phyloP scores from a whole-genome alignment of 2,113 vertebrate species.

The Chloroceryle aenea region DNA sequence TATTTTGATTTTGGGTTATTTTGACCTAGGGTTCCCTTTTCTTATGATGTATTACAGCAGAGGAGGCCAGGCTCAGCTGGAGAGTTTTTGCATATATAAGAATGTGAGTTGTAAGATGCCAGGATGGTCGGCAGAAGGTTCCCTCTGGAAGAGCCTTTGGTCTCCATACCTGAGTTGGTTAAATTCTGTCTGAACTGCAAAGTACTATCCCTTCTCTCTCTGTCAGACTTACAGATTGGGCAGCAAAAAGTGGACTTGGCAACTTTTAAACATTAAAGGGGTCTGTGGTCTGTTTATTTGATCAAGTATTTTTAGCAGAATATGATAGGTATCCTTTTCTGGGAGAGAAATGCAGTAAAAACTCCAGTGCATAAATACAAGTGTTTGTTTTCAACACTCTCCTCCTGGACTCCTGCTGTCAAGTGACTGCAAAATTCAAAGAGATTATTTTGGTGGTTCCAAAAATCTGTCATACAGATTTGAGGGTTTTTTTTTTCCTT shows the following conservation, averaged over 20 bases:
- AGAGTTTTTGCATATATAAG: not conserved
- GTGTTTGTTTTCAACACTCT: slow-evolving; percentile 33
- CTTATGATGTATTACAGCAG: not conserved
- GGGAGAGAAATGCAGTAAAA: not conserved
- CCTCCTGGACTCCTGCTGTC: slow-evolving; percentile 30
- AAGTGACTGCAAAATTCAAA: slow-evolving; percentile 40
- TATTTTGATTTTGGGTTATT: not conserved
- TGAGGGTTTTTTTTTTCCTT: slow-evolving; percentile 5
- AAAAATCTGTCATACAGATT: slow-evolving; percentile 50
- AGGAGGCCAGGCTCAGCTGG: not conserved
- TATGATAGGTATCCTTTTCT: not conserved
- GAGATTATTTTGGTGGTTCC: not conserved
- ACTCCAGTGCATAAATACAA: slow-evolving; percentile 19
- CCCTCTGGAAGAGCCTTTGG: not conserved
- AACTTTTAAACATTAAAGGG: not conserved
- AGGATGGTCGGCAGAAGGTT: not conserved
- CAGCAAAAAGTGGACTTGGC: not conserved
- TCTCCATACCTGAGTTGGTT: not conserved
- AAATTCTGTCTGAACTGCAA: not conserved
- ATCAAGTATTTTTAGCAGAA: not conserved
- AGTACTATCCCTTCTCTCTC: not conserved
- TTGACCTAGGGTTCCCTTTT: not conserved
- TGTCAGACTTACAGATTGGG: not conserved
- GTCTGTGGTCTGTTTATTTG: not conserved
- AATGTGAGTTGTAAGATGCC: not conserved